phyloP scores from a whole-genome alignment of 2,888 invertebrate species.

The Lasioglossum vierecki region DNA sequence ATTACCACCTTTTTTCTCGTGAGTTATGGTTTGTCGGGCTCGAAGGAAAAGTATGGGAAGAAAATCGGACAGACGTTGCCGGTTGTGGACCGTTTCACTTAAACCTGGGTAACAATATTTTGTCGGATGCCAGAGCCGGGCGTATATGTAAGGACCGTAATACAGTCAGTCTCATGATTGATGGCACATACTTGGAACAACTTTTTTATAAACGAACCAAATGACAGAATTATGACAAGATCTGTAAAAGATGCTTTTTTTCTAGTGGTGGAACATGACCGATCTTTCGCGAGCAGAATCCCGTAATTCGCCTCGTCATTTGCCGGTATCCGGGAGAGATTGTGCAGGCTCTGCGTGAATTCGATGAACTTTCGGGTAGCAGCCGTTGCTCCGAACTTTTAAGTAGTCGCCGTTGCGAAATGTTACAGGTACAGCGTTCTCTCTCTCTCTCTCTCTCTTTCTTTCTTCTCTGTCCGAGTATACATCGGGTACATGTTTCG shows the following conservation, averaged over 20 bases:
- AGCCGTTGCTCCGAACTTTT: slow-evolving; percentile 33
- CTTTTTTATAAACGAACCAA: too few species aligned
- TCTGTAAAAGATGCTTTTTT: not conserved
- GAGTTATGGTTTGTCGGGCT: too few species aligned
- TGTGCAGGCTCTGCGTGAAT: slow-evolving; percentile 33
- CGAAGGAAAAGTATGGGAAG: too few species aligned
- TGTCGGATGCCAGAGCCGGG: too few species aligned
- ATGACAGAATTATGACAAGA: too few species aligned
- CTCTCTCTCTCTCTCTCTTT: not conserved
- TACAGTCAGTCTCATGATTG: too few species aligned
- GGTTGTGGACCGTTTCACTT: too few species aligned
- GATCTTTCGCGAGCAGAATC: not conserved
- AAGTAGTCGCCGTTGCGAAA: slow-evolving; percentile 51
- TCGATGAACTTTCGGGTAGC: slow-evolving; percentile 51
- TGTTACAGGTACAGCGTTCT: slow-evolving; percentile 56
- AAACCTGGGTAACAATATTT: too few species aligned
- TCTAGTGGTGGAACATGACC: not conserved
- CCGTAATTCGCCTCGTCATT: slow-evolving; percentile 18
- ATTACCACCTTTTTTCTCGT: too few species aligned
- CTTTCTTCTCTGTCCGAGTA: slow-evolving; percentile 7
- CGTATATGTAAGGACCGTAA: too few species aligned
- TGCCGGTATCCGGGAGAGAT: slow-evolving; percentile 2
- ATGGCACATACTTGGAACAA: too few species aligned
- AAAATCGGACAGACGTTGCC: too few species aligned
- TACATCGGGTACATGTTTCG: not conserved